Evolutionary conservation across 1,140 invertebrate genomes (phyloP).

Genomic region (Megathymus violae): DNA sequence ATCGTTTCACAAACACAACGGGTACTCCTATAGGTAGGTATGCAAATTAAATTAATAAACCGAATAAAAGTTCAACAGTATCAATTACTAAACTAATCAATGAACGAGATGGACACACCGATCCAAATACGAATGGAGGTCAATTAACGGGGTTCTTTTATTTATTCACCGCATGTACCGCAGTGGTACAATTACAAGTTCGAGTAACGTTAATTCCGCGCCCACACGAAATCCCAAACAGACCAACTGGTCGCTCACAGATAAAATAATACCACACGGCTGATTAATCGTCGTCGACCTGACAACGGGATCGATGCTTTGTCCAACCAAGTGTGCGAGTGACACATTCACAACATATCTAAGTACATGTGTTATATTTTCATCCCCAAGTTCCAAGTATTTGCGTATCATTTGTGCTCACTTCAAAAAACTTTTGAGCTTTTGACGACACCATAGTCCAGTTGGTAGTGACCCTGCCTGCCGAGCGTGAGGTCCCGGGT

Average conservation of each 20-base stretch:
- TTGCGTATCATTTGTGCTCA: too few species aligned
- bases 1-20: too few species aligned
- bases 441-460: too few species aligned
- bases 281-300: conserved; percentile 21
- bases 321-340: background rate
- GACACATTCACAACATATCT: background rate
- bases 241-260: conserved; percentile 27
- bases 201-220: conserved; percentile 22
- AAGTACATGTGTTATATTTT: too few species aligned
- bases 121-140: conserved; percentile 22
- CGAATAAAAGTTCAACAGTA: background rate
- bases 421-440: too few species aligned
- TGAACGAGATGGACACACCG: conserved; percentile 18
- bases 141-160: conserved; percentile 26
- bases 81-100: conserved; percentile 15
- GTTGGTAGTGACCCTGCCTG: too few species aligned
- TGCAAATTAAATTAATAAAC: too few species aligned
- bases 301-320: conserved; percentile 29
- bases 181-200: conserved; percentile 18
- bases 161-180: conserved; percentile 23
- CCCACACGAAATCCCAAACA: conserved; percentile 28
- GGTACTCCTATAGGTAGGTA: too few species aligned
- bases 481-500: too few species aligned
- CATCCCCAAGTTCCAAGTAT: too few species aligned
- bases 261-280: conserved; percentile 24